These are phyloP conservation scores for Ostrea denselamellosa DNA, from an alignment of 1,140 invertebrate genomes.

Conservation along the genomic window DNA sequence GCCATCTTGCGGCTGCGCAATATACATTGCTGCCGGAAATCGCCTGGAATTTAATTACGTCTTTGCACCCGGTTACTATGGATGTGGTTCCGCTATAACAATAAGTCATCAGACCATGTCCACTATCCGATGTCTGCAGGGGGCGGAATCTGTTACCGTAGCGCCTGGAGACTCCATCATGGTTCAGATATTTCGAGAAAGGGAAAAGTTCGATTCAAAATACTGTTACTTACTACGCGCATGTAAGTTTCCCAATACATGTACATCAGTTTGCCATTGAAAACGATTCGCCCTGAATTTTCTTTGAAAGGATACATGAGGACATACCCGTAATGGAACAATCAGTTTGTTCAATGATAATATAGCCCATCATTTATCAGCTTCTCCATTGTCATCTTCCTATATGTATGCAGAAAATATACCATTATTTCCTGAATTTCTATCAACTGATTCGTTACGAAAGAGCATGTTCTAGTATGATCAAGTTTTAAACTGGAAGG, in stretches of 20 bases:
- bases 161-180: background rate
- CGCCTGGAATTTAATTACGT: slow-evolving; percentile 14
- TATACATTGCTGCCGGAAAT: slow-evolving; percentile 13
- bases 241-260: slow-evolving; percentile 1
- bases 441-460: too few species aligned
- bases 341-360: too few species aligned
- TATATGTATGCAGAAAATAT: too few species aligned
- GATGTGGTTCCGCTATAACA: slow-evolving; percentile 27
- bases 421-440: too few species aligned
- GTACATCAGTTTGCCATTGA: background rate
- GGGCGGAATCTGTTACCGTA: slow-evolving; percentile 1
- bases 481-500: too few species aligned
- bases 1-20: background rate
- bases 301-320: too few species aligned
- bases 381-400: too few species aligned
- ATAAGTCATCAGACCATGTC: background rate
- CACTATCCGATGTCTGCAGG: slow-evolving; percentile 21
- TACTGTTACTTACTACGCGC: background rate
- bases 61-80: slow-evolving; percentile 29
- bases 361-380: too few species aligned
- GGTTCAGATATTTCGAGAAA: slow-evolving; percentile 27
- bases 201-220: slow-evolving; percentile 2
- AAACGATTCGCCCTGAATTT: too few species aligned
- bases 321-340: too few species aligned
- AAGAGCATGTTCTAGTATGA: too few species aligned